phyloP scores from a whole-genome alignment of 2,113 vertebrate genomes.

The Eleginops maclovinus region DNA sequence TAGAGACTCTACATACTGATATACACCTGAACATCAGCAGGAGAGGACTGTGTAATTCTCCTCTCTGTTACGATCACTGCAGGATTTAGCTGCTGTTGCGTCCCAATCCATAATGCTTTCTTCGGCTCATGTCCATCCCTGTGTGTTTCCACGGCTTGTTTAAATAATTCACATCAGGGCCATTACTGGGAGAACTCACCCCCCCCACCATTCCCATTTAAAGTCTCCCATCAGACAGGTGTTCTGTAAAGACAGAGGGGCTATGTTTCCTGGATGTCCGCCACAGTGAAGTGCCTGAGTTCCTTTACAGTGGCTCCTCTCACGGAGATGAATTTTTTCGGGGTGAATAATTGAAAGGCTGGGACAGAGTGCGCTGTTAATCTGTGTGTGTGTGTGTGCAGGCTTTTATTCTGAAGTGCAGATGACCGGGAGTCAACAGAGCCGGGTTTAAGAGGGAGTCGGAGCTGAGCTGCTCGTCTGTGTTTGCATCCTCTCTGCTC shows the following conservation, averaged over 20 bases:
- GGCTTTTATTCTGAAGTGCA: conserved; percentile 39
- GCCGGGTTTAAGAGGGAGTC: conserved; percentile 17
- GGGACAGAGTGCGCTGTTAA: conserved; percentile 53
- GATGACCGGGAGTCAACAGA: conserved; percentile 48
- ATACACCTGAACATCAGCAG: too few relatives aligned
- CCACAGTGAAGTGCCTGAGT: conserved; percentile 24
- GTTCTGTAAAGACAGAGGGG: conserved; percentile 48
- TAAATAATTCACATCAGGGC: conserved; percentile 80
- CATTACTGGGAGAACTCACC: conserved; percentile 61
- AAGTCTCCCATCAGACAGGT: conserved; percentile 60
- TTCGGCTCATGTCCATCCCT: conserved; percentile 57
- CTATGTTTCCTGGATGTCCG: conserved; percentile 33
- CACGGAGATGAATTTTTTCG: conserved; percentile 48
- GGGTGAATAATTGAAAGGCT: conserved; percentile 72
- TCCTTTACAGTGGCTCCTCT: conserved; percentile 34
- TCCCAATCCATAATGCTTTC: conserved; percentile 63
- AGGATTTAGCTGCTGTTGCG: conserved; percentile 23
- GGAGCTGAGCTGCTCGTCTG: conserved; percentile 17
- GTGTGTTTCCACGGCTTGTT: conserved; percentile 64
- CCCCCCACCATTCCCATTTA: conserved; percentile 30
- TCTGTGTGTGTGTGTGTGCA: conserved; percentile 51
- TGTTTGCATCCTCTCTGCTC: conserved; percentile 12
- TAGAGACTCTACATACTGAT: too few relatives aligned
- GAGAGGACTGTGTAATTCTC: too few relatives aligned
- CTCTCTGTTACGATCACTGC: conserved; percentile 19